These are phyloP conservation scores for Cotesia chilonis DNA, from an alignment of 1,140 invertebrate genomes.

Conservation along the genomic window DNA sequence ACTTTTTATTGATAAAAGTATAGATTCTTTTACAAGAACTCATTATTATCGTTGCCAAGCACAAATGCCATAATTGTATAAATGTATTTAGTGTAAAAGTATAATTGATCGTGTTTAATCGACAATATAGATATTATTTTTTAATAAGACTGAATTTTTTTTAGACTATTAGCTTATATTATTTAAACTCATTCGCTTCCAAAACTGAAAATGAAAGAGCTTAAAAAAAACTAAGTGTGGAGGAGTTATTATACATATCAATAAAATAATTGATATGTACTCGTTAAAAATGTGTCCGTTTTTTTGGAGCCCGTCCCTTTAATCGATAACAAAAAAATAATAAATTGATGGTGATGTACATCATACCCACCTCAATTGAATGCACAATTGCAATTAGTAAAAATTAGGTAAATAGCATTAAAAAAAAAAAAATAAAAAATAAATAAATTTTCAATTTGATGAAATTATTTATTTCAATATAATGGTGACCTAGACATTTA, in stretches of 20 bases:
- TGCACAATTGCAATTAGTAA: constrained; percentile 40
- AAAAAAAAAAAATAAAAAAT: constrained; percentile 16
- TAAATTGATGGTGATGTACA: constrained; percentile 19
- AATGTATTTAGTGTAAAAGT: constrained; percentile 22
- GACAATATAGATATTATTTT: constrained; percentile 16
- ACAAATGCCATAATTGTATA: constrained; percentile 36
- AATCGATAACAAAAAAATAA: constrained; percentile 25
- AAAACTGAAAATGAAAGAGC: constrained; percentile 1
- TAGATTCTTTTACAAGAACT: constrained; percentile 6
- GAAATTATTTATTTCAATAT: constrained; percentile 36
- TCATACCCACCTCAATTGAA: constrained; percentile 16
- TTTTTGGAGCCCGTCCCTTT: constrained; percentile 42
- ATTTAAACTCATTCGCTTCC: constrained; percentile 27
- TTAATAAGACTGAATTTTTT: constrained; percentile 17
- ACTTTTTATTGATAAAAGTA: neutral
- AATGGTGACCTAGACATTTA: constrained; percentile 30
- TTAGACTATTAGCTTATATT: constrained; percentile 26
- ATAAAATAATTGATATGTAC: constrained; percentile 38
- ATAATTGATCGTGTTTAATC: constrained; percentile 16
- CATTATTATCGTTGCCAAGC: constrained; percentile 25
- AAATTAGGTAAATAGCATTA: constrained; percentile 36
- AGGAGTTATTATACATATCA: constrained; percentile 44
- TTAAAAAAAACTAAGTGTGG: constrained; percentile 22
- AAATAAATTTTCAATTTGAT: constrained; percentile 18
- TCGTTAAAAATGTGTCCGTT: constrained; percentile 36